phyloP scores from a whole-genome alignment of 2,797 vertebrate species.

The Cacajao melanocephalus region DNA sequence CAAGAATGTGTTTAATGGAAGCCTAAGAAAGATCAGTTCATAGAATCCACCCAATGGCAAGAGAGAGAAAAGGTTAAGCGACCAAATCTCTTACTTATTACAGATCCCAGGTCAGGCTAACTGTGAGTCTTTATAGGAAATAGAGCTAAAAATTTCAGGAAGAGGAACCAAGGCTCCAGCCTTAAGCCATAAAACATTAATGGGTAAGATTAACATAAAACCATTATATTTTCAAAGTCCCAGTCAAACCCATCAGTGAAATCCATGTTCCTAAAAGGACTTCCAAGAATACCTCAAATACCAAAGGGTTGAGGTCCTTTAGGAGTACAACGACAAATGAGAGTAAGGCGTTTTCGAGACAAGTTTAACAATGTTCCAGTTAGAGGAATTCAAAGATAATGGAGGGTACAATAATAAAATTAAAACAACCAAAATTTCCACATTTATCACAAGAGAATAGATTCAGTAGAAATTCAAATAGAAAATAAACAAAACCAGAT shows the following conservation, averaged over 20 bases:
- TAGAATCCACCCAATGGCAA: background rate
- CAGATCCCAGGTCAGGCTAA: background rate
- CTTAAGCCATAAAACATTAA: background rate
- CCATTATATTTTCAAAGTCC: background rate
- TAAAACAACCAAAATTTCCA: background rate
- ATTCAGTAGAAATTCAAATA: background rate
- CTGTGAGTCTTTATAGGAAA: background rate
- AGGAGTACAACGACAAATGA: background rate
- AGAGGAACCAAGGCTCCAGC: background rate
- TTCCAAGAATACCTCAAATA: background rate
- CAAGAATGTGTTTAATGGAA: background rate
- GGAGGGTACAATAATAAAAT: background rate
- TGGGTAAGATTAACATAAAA: background rate
- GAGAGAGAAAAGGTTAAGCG: background rate
- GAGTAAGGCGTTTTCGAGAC: background rate
- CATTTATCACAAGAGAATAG: background rate
- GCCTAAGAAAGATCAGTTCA: background rate
- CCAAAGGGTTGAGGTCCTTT: background rate
- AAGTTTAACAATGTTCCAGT: background rate
- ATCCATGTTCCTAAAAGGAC: background rate
- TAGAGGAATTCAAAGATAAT: background rate
- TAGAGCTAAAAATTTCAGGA: background rate
- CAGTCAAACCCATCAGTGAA: background rate
- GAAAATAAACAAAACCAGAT: background rate
- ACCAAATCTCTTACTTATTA: background rate